A percentile compares a stretch with the other conserved stretches of the same genome.
Evolutionary conservation across 2,113 vertebrate species (phyloP).

Genomic region (Archocentrus centrarchus): DNA sequence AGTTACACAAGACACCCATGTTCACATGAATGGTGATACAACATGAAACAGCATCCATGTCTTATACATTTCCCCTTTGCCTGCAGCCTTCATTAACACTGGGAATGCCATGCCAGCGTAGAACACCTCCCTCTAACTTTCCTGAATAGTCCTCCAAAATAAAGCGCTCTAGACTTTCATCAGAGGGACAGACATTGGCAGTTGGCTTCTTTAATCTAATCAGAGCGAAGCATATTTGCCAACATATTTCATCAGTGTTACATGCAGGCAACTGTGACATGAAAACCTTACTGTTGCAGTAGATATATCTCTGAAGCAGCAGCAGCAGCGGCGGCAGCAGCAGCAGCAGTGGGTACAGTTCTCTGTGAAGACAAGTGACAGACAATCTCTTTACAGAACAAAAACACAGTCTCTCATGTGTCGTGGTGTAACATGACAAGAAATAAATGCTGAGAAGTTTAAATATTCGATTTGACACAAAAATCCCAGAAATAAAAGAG

Average conservation of each 20-base stretch:
- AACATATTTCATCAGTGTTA: slow-evolving; percentile 49
- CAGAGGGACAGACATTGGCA: slow-evolving; percentile 26
- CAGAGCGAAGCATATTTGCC: slow-evolving; percentile 34
- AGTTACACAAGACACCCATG: slow-evolving; percentile 32
- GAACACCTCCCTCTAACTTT: background rate
- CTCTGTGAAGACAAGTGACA: slow-evolving; percentile 42
- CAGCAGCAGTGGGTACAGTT: background rate
- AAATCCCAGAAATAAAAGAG: background rate
- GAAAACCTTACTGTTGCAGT: slow-evolving; percentile 16
- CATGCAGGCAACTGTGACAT: slow-evolving; percentile 29
- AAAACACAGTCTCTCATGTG: background rate
- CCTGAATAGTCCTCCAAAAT: background rate
- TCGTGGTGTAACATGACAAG: background rate
- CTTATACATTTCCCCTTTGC: slow-evolving; percentile 4
- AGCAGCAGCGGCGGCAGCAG: background rate
- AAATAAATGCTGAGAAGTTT: background rate
- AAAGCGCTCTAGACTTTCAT: slow-evolving; percentile 19
- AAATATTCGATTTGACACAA: background rate
- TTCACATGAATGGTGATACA: slow-evolving; percentile 4
- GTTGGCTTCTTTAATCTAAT: slow-evolving; percentile 40
- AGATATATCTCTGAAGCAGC: slow-evolving; percentile 17
- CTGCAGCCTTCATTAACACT: slow-evolving; percentile 49
- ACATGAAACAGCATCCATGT: slow-evolving; percentile 20
- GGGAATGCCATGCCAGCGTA: background rate
- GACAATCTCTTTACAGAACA: slow-evolving; percentile 1